Conservation (phyloP, 2,888 invertebrate species). For the Anticlea derivata region DNA sequence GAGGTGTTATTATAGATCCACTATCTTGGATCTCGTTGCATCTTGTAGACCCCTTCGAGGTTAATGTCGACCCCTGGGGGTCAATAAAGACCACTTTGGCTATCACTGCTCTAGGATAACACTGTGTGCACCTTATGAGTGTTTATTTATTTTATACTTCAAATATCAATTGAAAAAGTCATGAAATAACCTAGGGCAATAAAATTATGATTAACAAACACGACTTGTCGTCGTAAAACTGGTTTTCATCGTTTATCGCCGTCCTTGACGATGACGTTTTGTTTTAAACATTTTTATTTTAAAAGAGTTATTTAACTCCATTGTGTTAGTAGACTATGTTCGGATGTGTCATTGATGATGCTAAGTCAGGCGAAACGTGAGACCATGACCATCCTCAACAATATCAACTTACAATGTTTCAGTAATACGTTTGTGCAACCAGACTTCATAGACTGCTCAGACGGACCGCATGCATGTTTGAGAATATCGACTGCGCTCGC, state of each 20-base stretch:
- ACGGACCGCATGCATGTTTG: background rate
- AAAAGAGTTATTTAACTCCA: background rate
- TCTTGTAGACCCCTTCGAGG: no score
- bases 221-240: slow-evolving; percentile 4
- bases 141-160: no score
- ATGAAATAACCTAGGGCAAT: slow-evolving; percentile 12
- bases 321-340: background rate
- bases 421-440: background rate
- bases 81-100: no score
- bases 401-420: slow-evolving; percentile 6
- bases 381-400: slow-evolving; percentile 15
- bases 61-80: no score
- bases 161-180: background rate
- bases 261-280: background rate
- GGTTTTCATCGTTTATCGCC: slow-evolving; percentile 3
- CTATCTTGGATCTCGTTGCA: no score
- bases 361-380: slow-evolving; percentile 5
- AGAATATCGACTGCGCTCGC: no score
- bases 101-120: no score
- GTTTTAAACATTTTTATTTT: background rate
- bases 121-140: no score
- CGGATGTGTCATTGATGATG: background rate
- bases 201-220: slow-evolving; percentile 8
- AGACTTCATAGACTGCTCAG: background rate
- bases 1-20: no score